Base-by-base conservation (phyloP, 2,888 invertebrate species). In the Andrena camellia region DNA sequence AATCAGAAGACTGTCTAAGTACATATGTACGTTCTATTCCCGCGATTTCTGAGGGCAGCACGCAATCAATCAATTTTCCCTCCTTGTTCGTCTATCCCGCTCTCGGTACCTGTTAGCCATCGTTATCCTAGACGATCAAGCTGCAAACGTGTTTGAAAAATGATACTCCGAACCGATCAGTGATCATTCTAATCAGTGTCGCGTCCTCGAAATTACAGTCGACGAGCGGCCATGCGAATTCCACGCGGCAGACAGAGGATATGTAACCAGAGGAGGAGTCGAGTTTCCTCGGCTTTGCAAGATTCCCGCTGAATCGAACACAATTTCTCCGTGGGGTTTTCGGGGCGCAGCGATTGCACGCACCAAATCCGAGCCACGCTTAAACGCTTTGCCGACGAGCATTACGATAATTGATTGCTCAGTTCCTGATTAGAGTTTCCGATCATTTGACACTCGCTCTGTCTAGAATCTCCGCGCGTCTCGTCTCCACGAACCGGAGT, bases 381-480 rank as follows among this genome's bases (percentile, higher is more conserved):
- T 87, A 88, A 88, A 87, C 80, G 81, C 88, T 87, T 80, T 83
- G 80, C 77, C 71, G 78, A 78, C 75, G 68, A 76, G 84, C 83
- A 82, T 83, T 83, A 82, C 89, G 88, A 90, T 91, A 90, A 91
- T 91, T 89, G 90, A 90, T 90, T 88, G 89, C 86, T 82, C 88
- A 80, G 81, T 86, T 84, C 81, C 83, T 87, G 88, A 90, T 87
- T 90, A 90, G 89, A 85, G 88, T 91, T 90, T 90, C 90, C 91
- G 88, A 90, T 89, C 89, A 89, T 88, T 89, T 89, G 91, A 90
- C 88, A 90, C 88, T 80, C 81, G 71, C 82, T 78, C 81, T 81
- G 83, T 75, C 77, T 80, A 64, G 74, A 52, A 77, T 78, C 42
- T 70, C 59, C 66, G 63, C 59, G 42, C 52, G 69, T 73, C 81